Conservation (phyloP, 2,888 invertebrate genomes). For the Ectemnius cavifrons region DNA sequence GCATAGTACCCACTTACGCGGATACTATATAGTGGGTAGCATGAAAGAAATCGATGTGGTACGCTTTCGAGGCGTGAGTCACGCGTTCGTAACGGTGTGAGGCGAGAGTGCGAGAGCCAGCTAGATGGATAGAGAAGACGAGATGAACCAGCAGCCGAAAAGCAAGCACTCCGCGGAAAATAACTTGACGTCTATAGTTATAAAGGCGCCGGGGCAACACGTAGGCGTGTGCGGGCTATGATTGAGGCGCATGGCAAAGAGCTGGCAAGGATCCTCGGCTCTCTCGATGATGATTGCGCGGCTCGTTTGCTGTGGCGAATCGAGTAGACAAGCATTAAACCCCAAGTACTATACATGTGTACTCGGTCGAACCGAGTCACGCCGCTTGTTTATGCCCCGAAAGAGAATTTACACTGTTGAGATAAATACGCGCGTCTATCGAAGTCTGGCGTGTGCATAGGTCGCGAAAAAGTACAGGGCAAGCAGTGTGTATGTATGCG, state of each 20-base stretch:
- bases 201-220: not conserved
- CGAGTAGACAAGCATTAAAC: constrained; percentile 54
- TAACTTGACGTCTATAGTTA: constrained; percentile 19
- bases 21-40: not conserved
- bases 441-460: no score
- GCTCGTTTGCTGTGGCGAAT: constrained; percentile 35
- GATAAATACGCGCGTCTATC: no score
- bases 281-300: constrained; percentile 11
- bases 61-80: constrained; percentile 26
- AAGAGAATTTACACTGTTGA: constrained; percentile 29
- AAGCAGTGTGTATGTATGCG: constrained; percentile 26
- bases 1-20: not conserved
- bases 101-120: not conserved
- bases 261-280: constrained; percentile 27
- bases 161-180: constrained; percentile 3
- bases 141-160: constrained; percentile 7
- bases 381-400: constrained; percentile 65
- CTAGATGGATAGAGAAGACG: constrained; percentile 8
- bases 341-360: constrained; percentile 56
- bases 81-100: constrained; percentile 21
- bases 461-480: not conserved
- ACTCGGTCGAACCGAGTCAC: constrained; percentile 60
- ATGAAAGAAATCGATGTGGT: constrained; percentile 20
- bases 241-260: not conserved
- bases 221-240: not conserved